Evolutionary conservation across 2,113 vertebrate genomes (phyloP), one percentile per base, ranked within the genome.

Genomic region (Columba livia): DNA sequence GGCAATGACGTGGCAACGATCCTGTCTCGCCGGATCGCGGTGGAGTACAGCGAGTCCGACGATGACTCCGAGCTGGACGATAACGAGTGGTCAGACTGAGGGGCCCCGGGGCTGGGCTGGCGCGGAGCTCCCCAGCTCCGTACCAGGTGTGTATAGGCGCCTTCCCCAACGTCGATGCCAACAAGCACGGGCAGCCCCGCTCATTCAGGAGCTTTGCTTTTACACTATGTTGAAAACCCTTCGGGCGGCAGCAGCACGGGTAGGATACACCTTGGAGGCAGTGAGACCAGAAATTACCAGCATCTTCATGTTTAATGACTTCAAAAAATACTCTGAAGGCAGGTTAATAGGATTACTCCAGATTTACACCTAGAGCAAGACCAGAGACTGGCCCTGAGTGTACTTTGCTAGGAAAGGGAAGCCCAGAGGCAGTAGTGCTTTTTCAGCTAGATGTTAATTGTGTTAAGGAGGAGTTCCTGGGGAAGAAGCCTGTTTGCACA

Each of bases 41-140:
- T 99, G 93, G 99, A 99, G 96, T 99, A 99, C 98, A 99, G 99
- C 89, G 99, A 99, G 96, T 99, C 99, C 0, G 99, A 99, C 50
- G 99, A 99, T 34, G 99, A 99, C 98, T 99, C 99, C 0, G 99
- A 99, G 97, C 98, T 98, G 83, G 99, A 99, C 10, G 99, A 99
- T 92, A 99, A 99, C 10, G 99, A 99, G 97, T 99, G 99, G 99
- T 99, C 99, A 3, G 99, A 99, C 97, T 99, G 94, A 96, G 86
- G 81, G 93, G 74, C 85, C 72, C 54, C 4, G 6, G 88, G 70
- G 50, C 69, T 56, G 73, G 74, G 72, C 70, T 81, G 86, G 88
- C 44, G 2, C 4, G 18, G 83, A 44, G 80, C 81, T 28, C 62
- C 66, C 72, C 53, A 1, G 69, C 84, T 42, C 94, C 8, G 3